A percentile compares a stretch with the other conserved stretches of the same genome.
Evolutionary conservation across 2,113 vertebrate genomes (phyloP).

Genomic region (Rhipidura dahli): DNA sequence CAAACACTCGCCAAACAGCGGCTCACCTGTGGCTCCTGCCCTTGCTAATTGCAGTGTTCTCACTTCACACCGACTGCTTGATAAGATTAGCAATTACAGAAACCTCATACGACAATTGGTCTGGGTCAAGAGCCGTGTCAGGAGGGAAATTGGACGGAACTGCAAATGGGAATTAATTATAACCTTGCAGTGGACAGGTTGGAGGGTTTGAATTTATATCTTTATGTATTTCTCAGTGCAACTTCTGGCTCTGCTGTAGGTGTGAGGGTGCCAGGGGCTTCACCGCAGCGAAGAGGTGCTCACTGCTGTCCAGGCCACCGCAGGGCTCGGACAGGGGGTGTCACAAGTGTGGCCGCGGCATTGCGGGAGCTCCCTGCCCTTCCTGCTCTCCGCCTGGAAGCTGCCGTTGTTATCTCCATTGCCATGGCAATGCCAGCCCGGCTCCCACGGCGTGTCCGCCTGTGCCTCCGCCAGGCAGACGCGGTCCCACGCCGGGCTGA

Average conservation of each 20-base stretch:
- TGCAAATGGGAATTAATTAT: constrained; percentile 25
- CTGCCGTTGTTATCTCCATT: constrained; percentile 1
- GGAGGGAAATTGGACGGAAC: constrained; percentile 23
- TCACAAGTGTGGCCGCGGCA: neutral
- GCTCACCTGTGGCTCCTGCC: neutral
- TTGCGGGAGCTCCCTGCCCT: neutral
- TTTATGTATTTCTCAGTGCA: neutral
- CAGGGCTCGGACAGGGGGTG: neutral
- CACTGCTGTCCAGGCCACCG: accelerated
- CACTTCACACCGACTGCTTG: neutral
- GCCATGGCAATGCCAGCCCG: constrained; percentile 49
- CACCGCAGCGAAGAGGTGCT: accelerated
- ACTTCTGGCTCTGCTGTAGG: accelerated
- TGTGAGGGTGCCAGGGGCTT: neutral
- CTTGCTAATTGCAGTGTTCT: constrained; percentile 23
- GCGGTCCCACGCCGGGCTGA: neutral
- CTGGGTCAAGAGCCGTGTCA: neutral
- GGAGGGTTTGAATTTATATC: neutral
- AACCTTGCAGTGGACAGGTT: neutral
- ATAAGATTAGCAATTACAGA: constrained; percentile 27
- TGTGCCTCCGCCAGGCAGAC: neutral
- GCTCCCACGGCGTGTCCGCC: neutral
- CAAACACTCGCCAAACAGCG: neutral
- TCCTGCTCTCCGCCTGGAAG: neutral
- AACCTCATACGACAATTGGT: neutral